Evolutionary conservation across 2,797 vertebrate genomes (phyloP), one percentile per base, ranked within the genome.

Genomic region (Xenentodon cancila): DNA sequence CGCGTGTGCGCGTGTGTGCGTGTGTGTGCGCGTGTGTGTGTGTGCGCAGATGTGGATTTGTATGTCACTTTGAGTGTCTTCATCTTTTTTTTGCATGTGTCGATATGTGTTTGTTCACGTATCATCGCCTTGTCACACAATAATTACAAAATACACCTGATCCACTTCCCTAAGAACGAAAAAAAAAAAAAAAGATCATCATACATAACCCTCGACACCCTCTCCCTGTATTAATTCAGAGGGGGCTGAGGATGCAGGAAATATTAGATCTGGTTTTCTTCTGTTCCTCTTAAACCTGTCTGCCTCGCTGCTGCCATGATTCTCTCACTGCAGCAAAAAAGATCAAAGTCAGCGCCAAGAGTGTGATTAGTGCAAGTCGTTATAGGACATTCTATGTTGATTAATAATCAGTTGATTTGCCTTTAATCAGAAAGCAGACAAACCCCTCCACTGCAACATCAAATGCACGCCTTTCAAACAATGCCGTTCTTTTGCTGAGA

Each of bases 141-240:
- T 74, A 78, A 86, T 82, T 83, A 84, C 67, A 75, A 86, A 74
- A 81, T 51, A 53, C 83, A 85, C 80, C 83, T 82, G 75, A 84
- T 81, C 80, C 79, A 69, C 51, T 72, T 67, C 47, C 42, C 30
- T 11, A 17, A 7, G n/a, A 46, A 65, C 34, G 68, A 59, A 43
- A 57, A 46, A 46, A 19, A 37, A 2, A 45, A 59, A 21, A 63
- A 44, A 68, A 45, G 7, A 21, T 25, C 32, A 9, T 9, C 32
- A 7, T 32, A 34, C 46, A 51, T 25, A 48, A 42, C 19, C 13
- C 45, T 53, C 21, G 8, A 32, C 32, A 32, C 32, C 9, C 32
- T 19, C 22, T 30, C 25, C 11, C 3, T 18, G 15, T 68, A 47
- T 67, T 49, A 45, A 60, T 58, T 70, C 48, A 49, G 34, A 66